phyloP scores from a whole-genome alignment of 1,140 invertebrate genomes.

The Diabrotica virgifera region DNA sequence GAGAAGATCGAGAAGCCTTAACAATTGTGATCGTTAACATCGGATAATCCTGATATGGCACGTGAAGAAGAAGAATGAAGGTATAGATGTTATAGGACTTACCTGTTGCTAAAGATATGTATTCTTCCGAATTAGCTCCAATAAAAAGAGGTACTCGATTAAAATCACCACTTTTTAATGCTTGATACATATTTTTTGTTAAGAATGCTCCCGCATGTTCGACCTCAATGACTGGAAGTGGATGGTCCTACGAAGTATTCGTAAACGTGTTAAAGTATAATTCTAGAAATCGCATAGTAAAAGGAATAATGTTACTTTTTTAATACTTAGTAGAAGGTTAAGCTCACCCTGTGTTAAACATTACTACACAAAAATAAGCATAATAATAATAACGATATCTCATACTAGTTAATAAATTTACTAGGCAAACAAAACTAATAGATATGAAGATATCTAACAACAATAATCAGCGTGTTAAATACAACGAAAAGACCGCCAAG shows the following conservation, averaged over 20 bases:
- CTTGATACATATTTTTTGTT: constrained; percentile 30
- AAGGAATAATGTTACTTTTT: not conserved
- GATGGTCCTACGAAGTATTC: not conserved
- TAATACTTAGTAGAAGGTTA: not conserved
- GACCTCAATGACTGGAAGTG: constrained; percentile 29
- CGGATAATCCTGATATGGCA: no score
- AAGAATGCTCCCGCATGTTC: constrained; percentile 32
- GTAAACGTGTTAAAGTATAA: not conserved
- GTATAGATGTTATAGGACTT: not conserved
- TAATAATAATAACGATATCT: no score
- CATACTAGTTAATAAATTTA: no score
- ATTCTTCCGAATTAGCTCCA: constrained; percentile 38
- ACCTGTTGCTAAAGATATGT: constrained; percentile 5
- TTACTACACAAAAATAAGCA: no score
- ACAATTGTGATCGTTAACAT: no score
- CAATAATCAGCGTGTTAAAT: no score
- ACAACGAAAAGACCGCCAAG: no score
- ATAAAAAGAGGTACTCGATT: constrained; percentile 34
- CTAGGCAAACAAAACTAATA: no score
- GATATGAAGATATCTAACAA: no score
- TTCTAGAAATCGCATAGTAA: not conserved
- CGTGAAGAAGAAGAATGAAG: no score
- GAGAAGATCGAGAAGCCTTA: no score
- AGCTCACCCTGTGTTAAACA: no score
- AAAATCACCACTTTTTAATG: constrained; percentile 29